Base-by-base conservation (phyloP, 2,888 invertebrate species). In the Unio pictorum region DNA sequence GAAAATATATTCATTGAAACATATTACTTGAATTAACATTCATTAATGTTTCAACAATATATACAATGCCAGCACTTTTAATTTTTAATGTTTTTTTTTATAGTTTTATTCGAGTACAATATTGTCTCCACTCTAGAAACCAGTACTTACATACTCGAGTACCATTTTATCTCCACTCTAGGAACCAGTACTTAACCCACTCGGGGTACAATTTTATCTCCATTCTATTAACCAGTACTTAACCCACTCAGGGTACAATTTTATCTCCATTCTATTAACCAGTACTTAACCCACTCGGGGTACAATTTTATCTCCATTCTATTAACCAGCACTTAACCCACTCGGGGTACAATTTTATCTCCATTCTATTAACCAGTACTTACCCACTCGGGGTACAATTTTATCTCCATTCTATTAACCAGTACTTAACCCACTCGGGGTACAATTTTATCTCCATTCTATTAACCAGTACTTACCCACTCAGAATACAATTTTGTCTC, bases 381-480 rank as follows among this genome's bases (percentile, higher is more conserved):
- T 72, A 90, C 88, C 88, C 91, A 93, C 88, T 95, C 94, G 79
- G 94, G 92, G 88, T 94, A 95, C n/a, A 91, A 86, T 61, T 94
- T 92, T 1, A 93, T 94, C 90, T 98, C 97, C 60, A 97, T 92
- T 68, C 95, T 92, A 1, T 96, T 95, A 66, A 95, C 91, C 30
- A 18, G 18, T 84, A 82, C 89, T 86, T 72, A 90, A 90, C 88
- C 88, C 91, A 93, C 88, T 95, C 94, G 79, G 94, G 92, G 88
- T 94, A 95, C n/a, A 91, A 86, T 61, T 94, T 92, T 1, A 93
- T 94, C 90, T 98, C 97, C 60, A 97, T 92, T 68, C 95, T 92
- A 1, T 96, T 95, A 66, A 95, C 91, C 26, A 18, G 15, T 84
- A 82, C 89, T 86, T 72, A 90, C 88, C 88, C 91, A 93, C 88